Base-by-base conservation (phyloP, 2,888 invertebrate species). In the Drosophila neotestacea region DNA sequence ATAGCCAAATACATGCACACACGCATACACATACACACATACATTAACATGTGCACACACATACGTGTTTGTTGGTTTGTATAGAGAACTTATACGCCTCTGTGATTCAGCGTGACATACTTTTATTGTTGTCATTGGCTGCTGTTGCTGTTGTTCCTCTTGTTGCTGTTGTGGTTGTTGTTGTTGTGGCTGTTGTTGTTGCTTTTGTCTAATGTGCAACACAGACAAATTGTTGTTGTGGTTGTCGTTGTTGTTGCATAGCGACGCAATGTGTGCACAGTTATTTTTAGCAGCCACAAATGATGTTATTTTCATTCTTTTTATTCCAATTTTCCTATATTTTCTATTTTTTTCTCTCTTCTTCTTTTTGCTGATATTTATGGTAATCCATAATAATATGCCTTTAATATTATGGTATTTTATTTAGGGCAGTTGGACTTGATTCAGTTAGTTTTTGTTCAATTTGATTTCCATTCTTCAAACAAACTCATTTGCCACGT, bases 81-180 rank as follows among this genome's bases (percentile, higher is more conserved):
- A 13, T 52, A 46, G 51, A 47, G 56, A 65, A 51, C 67, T 65
- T 65, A 52, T 78, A 81, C 85, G 81, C 79, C 84, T 87, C 81
- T 81, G 79, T 81, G 81, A 84, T 87, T 81, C 85, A 84, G 82
- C 60, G 60, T 81, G 81, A 81, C 81, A 84, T 41, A 81, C 82
- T 81, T 81, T 78, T 80, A 66, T 81, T 86, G 67, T 81, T 85
- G 84, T 85, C 85, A 85, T 68, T 79, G 76, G 79, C 79, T 50
- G 50, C 22, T 70, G 65, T 13, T 50, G 46, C 27, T 66, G 50
- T n/a, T 55, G 11, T 30, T n/a, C 39, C 6, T 50, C 30, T 22
- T 64, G 56, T 44, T n/a, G 44, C 16, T 16, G 16, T 28, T 46
- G 28, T 41, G 6, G 6, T 44, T n/a, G 44, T 46, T 46, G 28